phyloP scores from a whole-genome alignment of 2,888 invertebrate species.

The Pelosia muscerda region DNA sequence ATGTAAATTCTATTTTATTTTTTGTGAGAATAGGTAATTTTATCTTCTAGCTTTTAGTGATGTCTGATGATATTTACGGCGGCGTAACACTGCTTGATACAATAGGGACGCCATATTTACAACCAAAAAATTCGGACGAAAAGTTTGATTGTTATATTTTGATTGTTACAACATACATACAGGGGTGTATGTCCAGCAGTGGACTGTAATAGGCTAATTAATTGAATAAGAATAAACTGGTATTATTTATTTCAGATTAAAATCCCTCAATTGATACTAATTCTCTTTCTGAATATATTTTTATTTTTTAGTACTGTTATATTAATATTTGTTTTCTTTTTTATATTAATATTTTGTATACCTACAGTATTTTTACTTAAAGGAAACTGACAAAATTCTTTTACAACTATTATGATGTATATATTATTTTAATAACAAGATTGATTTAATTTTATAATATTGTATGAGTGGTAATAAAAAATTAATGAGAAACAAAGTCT shows the following conservation, averaged over 20 bases:
- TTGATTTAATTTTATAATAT: background rate
- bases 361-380: too few species aligned
- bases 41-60: constrained; percentile 10
- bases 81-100: constrained; percentile 15
- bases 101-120: background rate
- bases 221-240: too few species aligned
- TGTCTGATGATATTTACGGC: constrained; percentile 14
- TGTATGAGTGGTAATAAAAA: background rate
- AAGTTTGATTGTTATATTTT: background rate
- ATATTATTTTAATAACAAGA: background rate
- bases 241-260: too few species aligned
- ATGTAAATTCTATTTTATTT: constrained; percentile 11
- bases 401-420: too few species aligned
- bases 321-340: too few species aligned
- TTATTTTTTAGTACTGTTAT: too few species aligned
- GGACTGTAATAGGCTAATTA: too few species aligned
- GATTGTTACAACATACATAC: background rate
- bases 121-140: background rate
- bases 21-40: constrained; percentile 8
- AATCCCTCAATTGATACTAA: too few species aligned
- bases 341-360: too few species aligned
- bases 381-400: too few species aligned
- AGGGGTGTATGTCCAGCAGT: too few species aligned
- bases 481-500: background rate
- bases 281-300: too few species aligned